These are phyloP conservation scores for Trichonephila clavipes DNA, from an alignment of 1,140 invertebrate genomes.

Conservation along the genomic window DNA sequence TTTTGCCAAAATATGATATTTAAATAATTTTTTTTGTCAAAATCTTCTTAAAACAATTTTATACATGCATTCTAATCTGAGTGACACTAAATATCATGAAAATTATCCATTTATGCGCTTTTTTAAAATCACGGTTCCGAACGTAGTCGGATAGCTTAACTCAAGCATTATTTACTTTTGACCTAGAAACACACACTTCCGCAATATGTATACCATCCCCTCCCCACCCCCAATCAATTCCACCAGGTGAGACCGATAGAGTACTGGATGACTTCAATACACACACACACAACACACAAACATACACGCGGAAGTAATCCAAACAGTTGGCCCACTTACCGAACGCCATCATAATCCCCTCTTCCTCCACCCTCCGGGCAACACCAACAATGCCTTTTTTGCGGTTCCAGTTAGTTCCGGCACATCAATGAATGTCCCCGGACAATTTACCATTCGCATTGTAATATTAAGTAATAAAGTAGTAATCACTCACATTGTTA, in stretches of 20 bases:
- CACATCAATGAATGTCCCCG: constrained; percentile 47
- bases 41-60: no score
- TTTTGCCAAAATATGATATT: no score
- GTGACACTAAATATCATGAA: no score
- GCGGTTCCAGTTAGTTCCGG: constrained; percentile 67
- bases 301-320: constrained; percentile 63
- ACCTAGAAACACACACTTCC: neutral
- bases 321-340: constrained; percentile 63
- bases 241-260: constrained; percentile 60
- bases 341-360: constrained; percentile 45
- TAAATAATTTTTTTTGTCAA: no score
- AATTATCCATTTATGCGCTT: no score
- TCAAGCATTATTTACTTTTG: neutral
- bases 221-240: neutral
- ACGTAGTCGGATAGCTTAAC: no score
- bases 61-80: no score
- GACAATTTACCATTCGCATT: constrained; percentile 64
- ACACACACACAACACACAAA: constrained; percentile 26
- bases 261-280: constrained; percentile 25
- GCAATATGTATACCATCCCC: neutral
- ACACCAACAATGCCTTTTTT: constrained; percentile 58
- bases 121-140: no score
- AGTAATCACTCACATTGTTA: constrained; percentile 45
- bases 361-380: constrained; percentile 23
- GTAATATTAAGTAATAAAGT: constrained; percentile 69